Evolutionary conservation across 2,888 invertebrate genomes (phyloP), one percentile per base, ranked within the genome.

Genomic region (Papilio demoleus): DNA sequence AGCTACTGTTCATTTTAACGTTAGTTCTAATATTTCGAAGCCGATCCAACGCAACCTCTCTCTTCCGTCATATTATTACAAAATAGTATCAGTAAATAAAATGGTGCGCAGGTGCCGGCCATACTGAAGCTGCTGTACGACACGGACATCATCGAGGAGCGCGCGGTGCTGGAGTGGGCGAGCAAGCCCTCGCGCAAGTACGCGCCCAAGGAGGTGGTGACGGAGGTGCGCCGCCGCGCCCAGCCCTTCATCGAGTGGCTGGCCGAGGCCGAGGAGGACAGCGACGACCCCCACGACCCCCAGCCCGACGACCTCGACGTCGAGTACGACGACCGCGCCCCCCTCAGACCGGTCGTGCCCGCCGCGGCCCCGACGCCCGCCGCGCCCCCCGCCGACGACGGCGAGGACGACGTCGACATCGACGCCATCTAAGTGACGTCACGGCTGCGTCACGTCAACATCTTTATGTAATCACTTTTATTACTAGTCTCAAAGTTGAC

Each of bases 201-300:
- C 88, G 98, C 99, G 60, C 94, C 96, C 69, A 97, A 97, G 85
- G 99, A 99, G 86, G 90, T 98, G 70, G 96, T 97, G 71, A 96
- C 96, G 71, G 98, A 99, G 85, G 98, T 99, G 83, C 97, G 98
- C 77, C 95, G 96, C 73, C 96, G 97, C 82, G 99, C 98, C 65
- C 95, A 96, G 81, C 98, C 98, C 69, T 98, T 99, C 91, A 95
- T 99, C 72, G 97, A 96, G 81, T 99, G 99, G 99, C 94, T 99
- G 77, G 95, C 97, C 86, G 98, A 99, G 85, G 99, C 99, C 70
- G 99, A 99, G 87, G 98, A 98, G 84, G 96, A 96, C 73, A 96
- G 95, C n/a, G 95, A 94, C 47, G 95, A 95, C 31, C 66, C 34
- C 8, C 67, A 67, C 60, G 53, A 53, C 53, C 27, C 53, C 0